A percentile compares a stretch with the other conserved stretches of the same genome.
Evolutionary conservation across 2,888 invertebrate species (phyloP).

Genomic region (Idaea dimidiata): DNA sequence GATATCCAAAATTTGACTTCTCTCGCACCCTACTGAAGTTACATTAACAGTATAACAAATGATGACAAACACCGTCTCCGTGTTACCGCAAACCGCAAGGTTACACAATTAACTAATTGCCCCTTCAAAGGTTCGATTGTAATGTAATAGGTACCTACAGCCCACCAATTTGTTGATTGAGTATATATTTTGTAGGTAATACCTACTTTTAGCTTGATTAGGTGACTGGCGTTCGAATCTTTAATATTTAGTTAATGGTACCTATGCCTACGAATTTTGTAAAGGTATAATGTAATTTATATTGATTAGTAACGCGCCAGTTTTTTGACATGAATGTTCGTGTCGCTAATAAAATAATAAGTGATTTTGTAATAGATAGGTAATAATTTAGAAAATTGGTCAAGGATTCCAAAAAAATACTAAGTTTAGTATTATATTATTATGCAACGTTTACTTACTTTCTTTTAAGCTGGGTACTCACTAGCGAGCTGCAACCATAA

Average conservation of each 20-base stretch:
- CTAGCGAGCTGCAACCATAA: too few species aligned
- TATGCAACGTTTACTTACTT: too few species aligned
- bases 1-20: too few species aligned
- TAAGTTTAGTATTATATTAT: too few species aligned
- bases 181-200: not conserved
- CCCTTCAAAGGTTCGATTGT: not conserved
- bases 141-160: not conserved
- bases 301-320: too few species aligned
- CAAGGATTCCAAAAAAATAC: too few species aligned
- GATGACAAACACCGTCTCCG: not conserved
- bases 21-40: conserved; percentile 14
- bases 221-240: not conserved
- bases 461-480: too few species aligned
- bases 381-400: too few species aligned
- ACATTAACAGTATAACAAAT: not conserved
- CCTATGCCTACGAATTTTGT: not conserved
- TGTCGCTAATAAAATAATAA: too few species aligned
- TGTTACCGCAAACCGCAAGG: not conserved
- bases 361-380: too few species aligned
- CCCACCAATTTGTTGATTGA: not conserved
- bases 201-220: not conserved
- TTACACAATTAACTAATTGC: not conserved
- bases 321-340: too few species aligned
- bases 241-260: conserved; percentile 6
- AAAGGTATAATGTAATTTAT: too few species aligned